Conservation (phyloP, 92 coral and sea anemone genomes). For the Palythoa grandiflora region DNA sequence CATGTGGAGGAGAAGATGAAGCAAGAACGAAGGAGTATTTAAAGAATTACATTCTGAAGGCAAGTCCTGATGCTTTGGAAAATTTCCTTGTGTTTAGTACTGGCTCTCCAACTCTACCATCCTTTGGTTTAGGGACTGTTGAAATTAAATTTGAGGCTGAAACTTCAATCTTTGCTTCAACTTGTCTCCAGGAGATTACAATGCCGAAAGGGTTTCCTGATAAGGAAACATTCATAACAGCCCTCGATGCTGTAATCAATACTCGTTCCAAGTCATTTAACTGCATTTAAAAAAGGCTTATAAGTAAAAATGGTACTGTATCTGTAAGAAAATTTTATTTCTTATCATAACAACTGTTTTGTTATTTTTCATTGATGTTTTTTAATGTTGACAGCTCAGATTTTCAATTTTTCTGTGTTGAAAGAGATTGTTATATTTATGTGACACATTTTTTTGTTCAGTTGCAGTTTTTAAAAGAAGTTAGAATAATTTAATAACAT, state of each 20-base stretch:
- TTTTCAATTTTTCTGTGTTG: not conserved
- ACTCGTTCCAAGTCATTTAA: conserved; percentile 53
- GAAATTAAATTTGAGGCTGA: conserved; percentile 63
- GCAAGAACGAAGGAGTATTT: conserved; percentile 37
- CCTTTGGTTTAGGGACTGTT: conserved; percentile 69
- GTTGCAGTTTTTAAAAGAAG: not conserved
- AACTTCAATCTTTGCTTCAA: conserved; percentile 75
- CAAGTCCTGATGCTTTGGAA: conserved; percentile 45
- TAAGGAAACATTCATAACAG: not conserved
- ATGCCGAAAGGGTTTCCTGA: conserved; percentile 64
- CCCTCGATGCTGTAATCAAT: not conserved
- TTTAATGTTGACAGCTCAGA: not conserved
- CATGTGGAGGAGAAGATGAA: conserved; percentile 54
- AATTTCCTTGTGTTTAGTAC: conserved; percentile 62
- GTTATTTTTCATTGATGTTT: not conserved
- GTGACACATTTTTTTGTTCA: not conserved
- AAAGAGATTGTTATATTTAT: not conserved
- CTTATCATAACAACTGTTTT: not conserved
- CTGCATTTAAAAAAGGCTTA: not conserved
- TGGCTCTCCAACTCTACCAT: conserved; percentile 71
- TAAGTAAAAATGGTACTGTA: not conserved
- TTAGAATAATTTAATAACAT: not conserved
- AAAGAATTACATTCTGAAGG: conserved; percentile 37
- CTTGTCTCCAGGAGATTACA: conserved; percentile 64
- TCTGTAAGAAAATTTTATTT: not conserved